Evolutionary conservation across 2,888 invertebrate genomes (phyloP), one percentile per base, ranked within the genome.

Genomic region (Drosophila dives): DNA sequence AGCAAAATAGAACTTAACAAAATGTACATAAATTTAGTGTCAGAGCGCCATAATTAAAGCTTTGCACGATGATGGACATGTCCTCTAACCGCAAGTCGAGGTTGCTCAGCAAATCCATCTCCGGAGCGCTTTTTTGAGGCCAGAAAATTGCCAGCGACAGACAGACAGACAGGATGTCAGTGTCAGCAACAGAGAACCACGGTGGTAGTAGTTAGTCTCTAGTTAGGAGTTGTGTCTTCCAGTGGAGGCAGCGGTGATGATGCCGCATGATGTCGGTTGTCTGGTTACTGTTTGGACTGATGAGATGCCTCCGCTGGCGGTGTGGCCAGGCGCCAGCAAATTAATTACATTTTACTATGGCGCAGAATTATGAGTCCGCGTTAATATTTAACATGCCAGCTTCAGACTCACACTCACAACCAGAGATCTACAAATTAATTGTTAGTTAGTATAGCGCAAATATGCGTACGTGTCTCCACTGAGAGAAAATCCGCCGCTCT

Each of bases 21-120:
- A 87, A 90, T 90, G 86, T 89, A 80, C 90, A 90, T 86, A 88
- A 90, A 90, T 86, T 82, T 85, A 71, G 79, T 87, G 75, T 60
- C 81, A 72, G 71, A 64, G 82, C 75, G 54, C 64, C 80, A 90
- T 90, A 86, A 90, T 86, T 90, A 90, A 86, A 88, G 90, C 80
- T 74, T 84, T 77, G 65, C 85, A 76, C 60, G 76, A 67, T 88
- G 86, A 85, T 80, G 86, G 89, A 85, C 85, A 86, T 64, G 77
- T 61, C 51, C 71, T 70, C 59, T 80, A 78, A 88, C 89, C 72
- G 65, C 90, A 63, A 63, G 15, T n/a, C 32, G 33, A 11, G 53
- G 38, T 38, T 45, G 40, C 45, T 51, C 34, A 29, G 55, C n/a
- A 61, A 54, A 36, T 26, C 20, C 76, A 59, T 36, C 77, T 71